Base-by-base conservation (phyloP, 2,797 vertebrate genomes). In the Pseudochaenichthys georgianus region DNA sequence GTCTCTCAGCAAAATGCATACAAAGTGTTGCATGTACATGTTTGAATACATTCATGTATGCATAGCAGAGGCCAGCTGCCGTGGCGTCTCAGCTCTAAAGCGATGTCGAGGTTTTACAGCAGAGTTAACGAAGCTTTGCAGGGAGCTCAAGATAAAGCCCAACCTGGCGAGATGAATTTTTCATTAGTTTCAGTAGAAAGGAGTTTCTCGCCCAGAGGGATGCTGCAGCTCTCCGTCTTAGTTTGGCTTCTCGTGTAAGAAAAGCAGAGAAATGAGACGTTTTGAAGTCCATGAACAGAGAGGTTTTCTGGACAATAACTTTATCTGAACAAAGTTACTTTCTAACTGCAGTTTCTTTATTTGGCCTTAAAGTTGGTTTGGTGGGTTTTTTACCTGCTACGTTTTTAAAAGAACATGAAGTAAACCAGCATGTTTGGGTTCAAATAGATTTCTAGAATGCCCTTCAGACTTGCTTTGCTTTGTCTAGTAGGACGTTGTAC, bases 91-190 rank as follows among this genome's bases (percentile, higher is more conserved):
- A 42, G 60, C 64, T 43, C 55, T 23, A 48, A 63, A 79, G 64
- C 13, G 28, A 73, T 51, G 46, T 8, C n/a, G 13, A 74, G 73
- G 70, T 51, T 78, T 82, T 58, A 62, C 41, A 80, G 80, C 78
- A 50, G 85, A 80, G 57, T 81, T 82, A 84, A 81, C 62, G 72
- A 83, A 48, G 77, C 83, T 87, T 83, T 70, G 67, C 77, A 63
- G 50, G 70, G 61, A 85, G 81, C 66, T 71, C 38, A 19, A 71
- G 84, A 86, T 80, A 73, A 82, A 88, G 66, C 54, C 57, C 59
- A 81, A 86, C 77, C 78, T 70, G 66, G 79, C 10, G n/a, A 70
- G 81, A 89, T 83, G 74, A 74, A 85, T 84, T 79, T 87, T 88
- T 86, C 74, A 87, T 85, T 61, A 69, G 57, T 61, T 87, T 81